phyloP scores from a whole-genome alignment of 2,113 vertebrate species.

The Protomyctophum bolini region DNA sequence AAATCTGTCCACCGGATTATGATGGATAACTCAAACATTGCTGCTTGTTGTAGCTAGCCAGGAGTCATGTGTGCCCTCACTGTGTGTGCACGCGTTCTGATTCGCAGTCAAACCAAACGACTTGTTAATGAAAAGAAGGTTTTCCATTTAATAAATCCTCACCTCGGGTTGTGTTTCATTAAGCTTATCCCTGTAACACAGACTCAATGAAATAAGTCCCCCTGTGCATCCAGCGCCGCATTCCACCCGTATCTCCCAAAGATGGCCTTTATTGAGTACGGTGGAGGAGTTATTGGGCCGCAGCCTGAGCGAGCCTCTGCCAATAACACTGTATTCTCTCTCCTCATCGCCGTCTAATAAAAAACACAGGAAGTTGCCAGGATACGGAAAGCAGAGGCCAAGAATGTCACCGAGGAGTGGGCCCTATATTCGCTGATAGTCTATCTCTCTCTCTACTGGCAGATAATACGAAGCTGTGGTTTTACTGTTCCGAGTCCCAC shows the following conservation, averaged over 20 bases:
- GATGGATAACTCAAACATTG: conserved; percentile 16
- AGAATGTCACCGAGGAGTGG: conserved; percentile 62
- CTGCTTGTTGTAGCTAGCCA: not conserved
- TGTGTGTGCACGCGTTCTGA: not conserved
- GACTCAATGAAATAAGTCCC: not conserved
- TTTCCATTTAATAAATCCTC: not conserved
- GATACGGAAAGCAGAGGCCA: conserved; percentile 58
- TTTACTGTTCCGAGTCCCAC: conserved; percentile 20
- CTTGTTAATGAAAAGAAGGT: not conserved
- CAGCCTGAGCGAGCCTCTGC: conserved; percentile 20
- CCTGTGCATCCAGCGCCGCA: not conserved
- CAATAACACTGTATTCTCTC: conserved; percentile 30
- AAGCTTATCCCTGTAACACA: conserved; percentile 12
- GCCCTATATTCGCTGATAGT: conserved; percentile 34
- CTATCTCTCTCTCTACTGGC: conserved; percentile 13
- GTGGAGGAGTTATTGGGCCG: conserved; percentile 34
- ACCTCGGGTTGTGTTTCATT: not conserved
- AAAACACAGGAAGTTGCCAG: conserved; percentile 62
- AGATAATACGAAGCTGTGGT: conserved; percentile 29
- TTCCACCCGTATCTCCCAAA: conserved; percentile 20
- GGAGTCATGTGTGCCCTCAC: conserved; percentile 4
- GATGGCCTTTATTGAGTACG: conserved; percentile 20
- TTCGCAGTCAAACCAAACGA: conserved; percentile 16
- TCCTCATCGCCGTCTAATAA: conserved; percentile 44
- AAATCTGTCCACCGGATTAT: conserved; percentile 27